Conservation (phyloP, 2,113 vertebrate species). For the Pedionomus torquatus region DNA sequence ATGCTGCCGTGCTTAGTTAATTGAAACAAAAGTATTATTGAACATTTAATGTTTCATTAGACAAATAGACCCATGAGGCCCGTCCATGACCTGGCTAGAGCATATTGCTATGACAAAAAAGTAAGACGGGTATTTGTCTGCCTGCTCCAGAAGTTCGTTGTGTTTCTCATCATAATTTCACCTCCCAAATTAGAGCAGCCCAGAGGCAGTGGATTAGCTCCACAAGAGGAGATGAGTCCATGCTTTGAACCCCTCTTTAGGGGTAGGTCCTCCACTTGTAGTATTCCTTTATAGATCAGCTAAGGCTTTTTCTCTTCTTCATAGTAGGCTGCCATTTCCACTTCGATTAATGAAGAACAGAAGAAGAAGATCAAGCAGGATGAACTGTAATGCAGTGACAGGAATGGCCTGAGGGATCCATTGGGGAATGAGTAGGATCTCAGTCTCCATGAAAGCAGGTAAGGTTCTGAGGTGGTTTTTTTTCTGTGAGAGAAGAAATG, state of each 20-base stretch:
- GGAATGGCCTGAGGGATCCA: neutral
- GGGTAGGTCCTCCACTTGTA: neutral
- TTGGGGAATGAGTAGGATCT: neutral
- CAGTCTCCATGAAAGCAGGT: neutral
- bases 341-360: neutral
- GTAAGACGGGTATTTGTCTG: neutral
- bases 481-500: neutral
- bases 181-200: neutral
- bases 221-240: rapidly evolving
- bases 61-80: neutral
- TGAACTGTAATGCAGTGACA: neutral
- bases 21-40: neutral
- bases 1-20: neutral
- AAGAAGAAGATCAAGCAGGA: neutral
- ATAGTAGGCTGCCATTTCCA: neutral
- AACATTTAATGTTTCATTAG: neutral
- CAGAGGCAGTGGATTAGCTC: neutral
- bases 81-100: neutral
- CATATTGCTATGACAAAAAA: neutral
- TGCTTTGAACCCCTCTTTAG: neutral
- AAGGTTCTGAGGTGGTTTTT: neutral
- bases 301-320: neutral
- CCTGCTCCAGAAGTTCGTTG: neutral
- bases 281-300: neutral
- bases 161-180: neutral